Percentiles rank a stretch among this genome's conserved stretches.
phyloP scores from a whole-genome alignment of 1,140 invertebrate genomes.

The Drosophila suzukii region DNA sequence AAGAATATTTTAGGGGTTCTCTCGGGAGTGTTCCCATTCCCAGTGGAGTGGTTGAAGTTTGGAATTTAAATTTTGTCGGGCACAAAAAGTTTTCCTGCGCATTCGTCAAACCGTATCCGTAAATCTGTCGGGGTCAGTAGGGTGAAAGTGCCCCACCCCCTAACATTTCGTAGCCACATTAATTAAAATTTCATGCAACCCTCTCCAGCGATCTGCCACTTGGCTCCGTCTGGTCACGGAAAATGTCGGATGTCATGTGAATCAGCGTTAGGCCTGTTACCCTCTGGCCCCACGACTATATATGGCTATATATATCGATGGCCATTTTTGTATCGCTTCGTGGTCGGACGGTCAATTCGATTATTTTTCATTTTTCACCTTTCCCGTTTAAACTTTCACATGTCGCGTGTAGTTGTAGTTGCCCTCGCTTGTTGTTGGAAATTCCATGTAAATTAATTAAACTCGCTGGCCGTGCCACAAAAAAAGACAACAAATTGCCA shows the following conservation, averaged over 20 bases:
- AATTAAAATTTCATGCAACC: slow-evolving; percentile 76
- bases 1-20: slow-evolving; percentile 13
- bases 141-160: slow-evolving; percentile 1
- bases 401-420: slow-evolving; percentile 47
- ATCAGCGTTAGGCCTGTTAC: slow-evolving; percentile 50
- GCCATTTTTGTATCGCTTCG: slow-evolving; percentile 45
- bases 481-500: slow-evolving; percentile 69
- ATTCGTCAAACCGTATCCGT: slow-evolving; percentile 28
- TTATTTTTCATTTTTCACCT: slow-evolving; percentile 75
- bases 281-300: neutral
- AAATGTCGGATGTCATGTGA: slow-evolving; percentile 65
- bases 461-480: slow-evolving; percentile 70
- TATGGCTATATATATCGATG: slow-evolving; percentile 16
- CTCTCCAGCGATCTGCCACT: neutral
- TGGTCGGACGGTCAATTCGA: slow-evolving; percentile 74
- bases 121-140: slow-evolving; percentile 20
- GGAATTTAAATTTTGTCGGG: slow-evolving; percentile 11
- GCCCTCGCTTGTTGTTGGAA: slow-evolving; percentile 67
- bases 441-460: slow-evolving; percentile 84
- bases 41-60: neutral
- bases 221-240: slow-evolving; percentile 6
- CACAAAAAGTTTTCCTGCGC: slow-evolving; percentile 4
- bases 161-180: slow-evolving; percentile 70
- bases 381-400: slow-evolving; percentile 76
- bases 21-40: neutral